Conservation (phyloP, 2,888 invertebrate species). For the Taphrorychus bicolor region DNA sequence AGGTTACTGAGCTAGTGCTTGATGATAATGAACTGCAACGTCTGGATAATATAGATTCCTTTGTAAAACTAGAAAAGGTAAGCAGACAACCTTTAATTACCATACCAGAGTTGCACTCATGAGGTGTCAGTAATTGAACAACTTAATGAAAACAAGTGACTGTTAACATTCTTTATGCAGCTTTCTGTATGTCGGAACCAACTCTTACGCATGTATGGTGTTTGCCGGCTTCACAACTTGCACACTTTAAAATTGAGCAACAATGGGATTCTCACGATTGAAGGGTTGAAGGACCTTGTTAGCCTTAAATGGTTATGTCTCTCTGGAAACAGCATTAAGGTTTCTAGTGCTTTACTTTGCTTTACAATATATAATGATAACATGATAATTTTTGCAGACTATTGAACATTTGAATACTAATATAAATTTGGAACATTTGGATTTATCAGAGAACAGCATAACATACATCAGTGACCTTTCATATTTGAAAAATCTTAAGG, state of each 20-base stretch:
- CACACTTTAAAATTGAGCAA: slow-evolving; percentile 84
- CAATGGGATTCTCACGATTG: slow-evolving; percentile 88
- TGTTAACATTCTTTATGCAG: slow-evolving; percentile 59
- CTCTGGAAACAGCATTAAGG: slow-evolving; percentile 89
- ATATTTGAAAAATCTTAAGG: slow-evolving; percentile 82
- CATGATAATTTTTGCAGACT: slow-evolving; percentile 60
- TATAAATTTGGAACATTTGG: slow-evolving; percentile 80
- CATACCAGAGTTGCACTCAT: no score
- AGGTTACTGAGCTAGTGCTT: slow-evolving; percentile 73
- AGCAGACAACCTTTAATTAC: not conserved
- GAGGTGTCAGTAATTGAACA: no score
- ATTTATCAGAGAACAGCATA: slow-evolving; percentile 90
- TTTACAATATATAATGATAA: not conserved
- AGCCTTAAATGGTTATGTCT: slow-evolving; percentile 83
- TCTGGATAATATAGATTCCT: slow-evolving; percentile 86
- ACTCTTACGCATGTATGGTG: slow-evolving; percentile 85
- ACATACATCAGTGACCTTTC: slow-evolving; percentile 85
- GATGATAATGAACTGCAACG: slow-evolving; percentile 89
- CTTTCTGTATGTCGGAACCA: slow-evolving; percentile 86
- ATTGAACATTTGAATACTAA: slow-evolving; percentile 89
- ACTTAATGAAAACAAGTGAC: not conserved
- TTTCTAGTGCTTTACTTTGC: slow-evolving; percentile 45
- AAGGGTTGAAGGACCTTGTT: slow-evolving; percentile 84
- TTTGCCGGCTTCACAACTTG: slow-evolving; percentile 79
- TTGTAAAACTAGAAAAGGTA: slow-evolving; percentile 79